phyloP scores from a whole-genome alignment of 1,140 invertebrate genomes.

The Calosoma granatense region DNA sequence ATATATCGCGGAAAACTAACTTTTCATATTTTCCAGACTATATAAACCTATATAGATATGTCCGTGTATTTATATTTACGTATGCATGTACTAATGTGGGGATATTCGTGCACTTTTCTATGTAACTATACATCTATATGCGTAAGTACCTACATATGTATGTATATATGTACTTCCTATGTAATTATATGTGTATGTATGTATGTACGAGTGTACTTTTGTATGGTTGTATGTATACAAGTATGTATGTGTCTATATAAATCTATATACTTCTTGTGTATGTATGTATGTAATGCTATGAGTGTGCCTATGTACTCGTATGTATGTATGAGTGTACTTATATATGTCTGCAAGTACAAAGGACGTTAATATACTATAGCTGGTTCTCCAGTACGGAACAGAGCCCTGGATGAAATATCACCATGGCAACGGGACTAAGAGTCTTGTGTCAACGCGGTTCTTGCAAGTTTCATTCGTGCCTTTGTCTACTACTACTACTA shows the following conservation, averaged over 20 bases:
- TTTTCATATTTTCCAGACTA: too few species aligned
- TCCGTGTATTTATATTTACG: background rate
- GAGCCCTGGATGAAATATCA: background rate
- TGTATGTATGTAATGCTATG: background rate
- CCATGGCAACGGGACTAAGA: background rate
- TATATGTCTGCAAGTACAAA: background rate
- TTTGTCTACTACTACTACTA: too few species aligned
- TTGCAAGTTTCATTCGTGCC: background rate
- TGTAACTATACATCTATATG: constrained; percentile 13
- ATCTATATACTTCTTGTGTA: constrained; percentile 2
- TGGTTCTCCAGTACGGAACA: background rate
- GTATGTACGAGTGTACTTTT: background rate
- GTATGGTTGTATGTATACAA: constrained; percentile 1
- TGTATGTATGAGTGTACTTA: background rate
- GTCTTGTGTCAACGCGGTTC: too few species aligned
- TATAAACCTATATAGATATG: too few species aligned
- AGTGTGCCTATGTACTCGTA: background rate
- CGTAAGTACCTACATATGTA: constrained; percentile 10
- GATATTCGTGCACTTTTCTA: background rate
- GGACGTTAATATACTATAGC: background rate
- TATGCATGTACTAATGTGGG: constrained; percentile 4
- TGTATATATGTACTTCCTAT: background rate
- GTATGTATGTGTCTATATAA: constrained; percentile 8
- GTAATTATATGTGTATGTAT: constrained; percentile 3
- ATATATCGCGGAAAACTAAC: too few species aligned